Evolutionary conservation across 2,797 vertebrate species (phyloP), one percentile per base, ranked within the genome.

Genomic region (Ptychadena robeensis): DNA sequence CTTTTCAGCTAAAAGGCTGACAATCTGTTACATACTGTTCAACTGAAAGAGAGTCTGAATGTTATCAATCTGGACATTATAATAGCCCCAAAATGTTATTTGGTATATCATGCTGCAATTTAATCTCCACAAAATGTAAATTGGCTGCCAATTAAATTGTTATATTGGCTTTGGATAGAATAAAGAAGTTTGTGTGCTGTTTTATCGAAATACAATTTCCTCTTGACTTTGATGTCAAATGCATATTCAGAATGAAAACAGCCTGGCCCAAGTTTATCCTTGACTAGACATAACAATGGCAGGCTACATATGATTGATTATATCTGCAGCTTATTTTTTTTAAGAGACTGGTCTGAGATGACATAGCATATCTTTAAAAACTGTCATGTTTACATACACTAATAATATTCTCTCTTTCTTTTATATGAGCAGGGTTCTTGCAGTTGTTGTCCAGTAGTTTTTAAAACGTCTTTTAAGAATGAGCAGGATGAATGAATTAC

Each of bases 241-340:
- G 3, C 37, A 3, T 31, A 80, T 80, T 53, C 44, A 80, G 34
- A 61, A 64, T 72, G 82, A 61, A 61, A 61, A 12, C 59, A 61
- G 34, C 38, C 28, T 71, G 38, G 25, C 83, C 74, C 81, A 18
- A 4, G 0, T 85, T 38, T 83, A 88, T 64, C 63, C 31, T 14
- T 64, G 68, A 31, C 74, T 53, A 82, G 85, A 3, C 4, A 82
- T 88, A 87, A 72, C 63, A 73, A 86, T 59, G 10, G 78, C 63
- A 72, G 88, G 83, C 66, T 68, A 31, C 73, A 48, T 87, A 83
- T 90, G 87, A 90, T 89, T 89, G 83, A 86, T 85, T 82, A 79
- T 83, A 83, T 44, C 22, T 85, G 86, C 87, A 89, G 10, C 25
- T 35, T 25, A 59, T 88, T 88, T 25, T n/a, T 89, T 82, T 85